phyloP scores from a whole-genome alignment of 2,888 invertebrate genomes.

The Xiphydria camelus region DNA sequence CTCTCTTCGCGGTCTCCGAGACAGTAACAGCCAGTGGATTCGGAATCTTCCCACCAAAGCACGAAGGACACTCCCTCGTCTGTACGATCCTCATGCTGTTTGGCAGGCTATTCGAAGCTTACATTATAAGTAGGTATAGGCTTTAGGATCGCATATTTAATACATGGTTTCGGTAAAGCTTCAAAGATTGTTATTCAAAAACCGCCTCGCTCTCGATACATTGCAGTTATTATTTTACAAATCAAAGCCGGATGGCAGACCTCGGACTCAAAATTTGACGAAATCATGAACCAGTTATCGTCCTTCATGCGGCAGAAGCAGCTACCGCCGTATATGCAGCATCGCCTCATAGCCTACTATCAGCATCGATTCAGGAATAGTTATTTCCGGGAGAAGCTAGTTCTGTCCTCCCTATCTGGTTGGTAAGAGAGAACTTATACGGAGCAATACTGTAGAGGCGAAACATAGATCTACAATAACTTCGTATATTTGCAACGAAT shows the following conservation, averaged over 20 bases:
- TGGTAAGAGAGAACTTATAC: no score
- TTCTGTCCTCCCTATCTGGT: slow-evolving; percentile 49
- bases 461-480: no score
- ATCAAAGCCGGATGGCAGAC: slow-evolving; percentile 37
- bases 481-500: no score
- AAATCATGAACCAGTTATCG: slow-evolving; percentile 53
- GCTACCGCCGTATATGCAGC: slow-evolving; percentile 49
- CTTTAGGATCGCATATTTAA: no score
- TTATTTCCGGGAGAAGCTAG: slow-evolving; percentile 55
- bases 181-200: background rate
- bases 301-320: slow-evolving; percentile 56
- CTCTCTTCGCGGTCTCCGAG: slow-evolving; percentile 45
- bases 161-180: no score
- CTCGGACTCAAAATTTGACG: slow-evolving; percentile 54
- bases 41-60: slow-evolving; percentile 34
- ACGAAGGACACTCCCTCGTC: slow-evolving; percentile 35
- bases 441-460: no score
- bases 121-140: slow-evolving; percentile 38
- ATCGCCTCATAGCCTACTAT: slow-evolving; percentile 53
- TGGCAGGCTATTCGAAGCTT: slow-evolving; percentile 45
- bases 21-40: slow-evolving; percentile 45
- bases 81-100: slow-evolving; percentile 43
- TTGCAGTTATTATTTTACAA: slow-evolving; percentile 49
- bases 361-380: slow-evolving; percentile 53
- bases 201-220: background rate